Base-by-base conservation (phyloP, 2,113 vertebrate genomes). In the Cololabis saira region DNA sequence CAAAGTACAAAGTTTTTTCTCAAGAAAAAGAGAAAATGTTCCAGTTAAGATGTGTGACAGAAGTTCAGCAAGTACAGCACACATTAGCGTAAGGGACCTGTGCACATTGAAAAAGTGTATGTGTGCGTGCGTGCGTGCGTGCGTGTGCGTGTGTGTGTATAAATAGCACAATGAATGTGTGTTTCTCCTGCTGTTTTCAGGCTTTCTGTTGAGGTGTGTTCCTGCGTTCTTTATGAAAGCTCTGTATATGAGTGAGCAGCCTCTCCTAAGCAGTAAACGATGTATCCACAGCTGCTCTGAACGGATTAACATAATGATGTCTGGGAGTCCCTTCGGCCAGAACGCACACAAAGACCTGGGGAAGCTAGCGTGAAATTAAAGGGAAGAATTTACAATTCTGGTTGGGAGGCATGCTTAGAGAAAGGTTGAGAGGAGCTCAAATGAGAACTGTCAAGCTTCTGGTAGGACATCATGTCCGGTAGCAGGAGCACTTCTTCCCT, bases 341-440 rank as follows among this genome's bases (percentile, higher is more conserved):
- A 90, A 90, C 80, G 16, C 62, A 71, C 78, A 90, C 80, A 89
- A 89, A 91, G 67, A 75, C 87, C 76, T 18, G 6, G 62, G 78
- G 87, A 88, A 87, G 78, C 74, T 71, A 75, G 83, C 88, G 87
- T 92, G 87, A 93, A 91, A 92, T 90, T 84, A 90, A 90, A 86
- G 64, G 51, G 71, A 58, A 59, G 53, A 81, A 87, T 90, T 87
- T 90, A 91, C 82, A 87, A 77, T 82, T 65, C 51, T 75, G 82
- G 71, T 48, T 74, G 67, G 63, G 76, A 50, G 75, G 66, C 73
- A 71, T 65, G 45, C 64, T 67, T 76, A 59, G 69, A 69, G 49
- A 67, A 45, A 65, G 44, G 27, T 49, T 43, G 47, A 51, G 63
- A 54, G 54, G 56, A 10, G 71, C 61, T 77, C 73, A 88, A 83